phyloP scores from a whole-genome alignment of 2,888 invertebrate genomes.

The Petrolisthes cinctipes region DNA sequence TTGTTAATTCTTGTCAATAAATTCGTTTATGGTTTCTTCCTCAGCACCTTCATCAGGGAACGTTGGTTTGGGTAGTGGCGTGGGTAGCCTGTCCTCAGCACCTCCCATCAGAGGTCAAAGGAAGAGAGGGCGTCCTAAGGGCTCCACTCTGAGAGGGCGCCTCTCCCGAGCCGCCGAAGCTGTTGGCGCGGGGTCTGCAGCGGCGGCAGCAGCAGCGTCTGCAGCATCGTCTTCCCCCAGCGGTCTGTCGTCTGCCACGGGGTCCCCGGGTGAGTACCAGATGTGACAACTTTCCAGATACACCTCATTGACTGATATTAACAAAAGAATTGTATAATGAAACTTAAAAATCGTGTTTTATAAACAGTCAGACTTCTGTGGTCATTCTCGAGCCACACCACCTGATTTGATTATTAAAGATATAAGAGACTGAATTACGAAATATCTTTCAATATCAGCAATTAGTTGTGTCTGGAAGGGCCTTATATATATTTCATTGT shows the following conservation, averaged over 20 bases:
- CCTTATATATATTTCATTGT: too few species aligned
- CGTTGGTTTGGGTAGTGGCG: background rate
- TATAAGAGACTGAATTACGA: too few species aligned
- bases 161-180: conserved; percentile 20
- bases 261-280: conserved; percentile 9
- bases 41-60: background rate
- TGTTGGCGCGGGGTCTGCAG: background rate
- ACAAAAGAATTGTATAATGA: background rate
- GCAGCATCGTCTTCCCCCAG: background rate
- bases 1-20: too few species aligned
- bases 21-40: background rate
- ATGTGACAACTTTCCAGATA: background rate
- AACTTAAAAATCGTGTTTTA: too few species aligned
- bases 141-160: conserved; percentile 49
- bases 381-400: too few species aligned
- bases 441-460: too few species aligned
- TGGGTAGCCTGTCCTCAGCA: background rate
- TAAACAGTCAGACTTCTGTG: too few species aligned
- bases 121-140: conserved; percentile 55
- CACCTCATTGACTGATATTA: background rate
- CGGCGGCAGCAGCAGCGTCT: background rate
- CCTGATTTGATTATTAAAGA: too few species aligned
- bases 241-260: background rate
- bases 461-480: too few species aligned
- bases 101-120: conserved; percentile 54